Base-by-base conservation (phyloP, 1,140 invertebrate genomes). In the Onthophagus taurus region DNA sequence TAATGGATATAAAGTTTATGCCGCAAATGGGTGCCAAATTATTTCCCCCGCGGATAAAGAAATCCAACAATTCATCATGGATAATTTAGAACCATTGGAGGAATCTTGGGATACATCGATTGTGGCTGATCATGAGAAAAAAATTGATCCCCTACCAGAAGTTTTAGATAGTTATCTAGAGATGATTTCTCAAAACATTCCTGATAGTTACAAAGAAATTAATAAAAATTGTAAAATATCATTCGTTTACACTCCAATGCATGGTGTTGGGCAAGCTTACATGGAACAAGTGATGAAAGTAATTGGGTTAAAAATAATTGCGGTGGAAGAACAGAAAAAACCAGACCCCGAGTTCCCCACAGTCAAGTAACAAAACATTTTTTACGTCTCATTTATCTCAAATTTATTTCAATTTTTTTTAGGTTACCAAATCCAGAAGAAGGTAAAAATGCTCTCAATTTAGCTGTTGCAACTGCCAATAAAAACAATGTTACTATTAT, bases 1-100 rank as follows among this genome's bases (percentile, higher is more conserved):
- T 61, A 99, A 99, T 68, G 97, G 97, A 3, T 99, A 98, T 62
- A 99, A 99, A 74, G 63, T 97, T 3, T 98, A 97, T 63, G 95
- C 92, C 84, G 69, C 70, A 14, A 97, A 97, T 67, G 91, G 92
- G 1, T 81, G 87, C n/a, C 95, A 97, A 77, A 97, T 99, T 33
- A 85, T 95, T 39, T 67, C 83, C 1, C 96, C 96, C 0, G 82
- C 89, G 53, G 96, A 99, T 65, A 83, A 83, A 59, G 76, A 77
- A 33, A 97, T 99, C 47, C 80, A 95, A 52, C 68, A 78, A 14
- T 66, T 69, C 30, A 98, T 98, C 53, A 55, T 81, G 34, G 66
- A 82, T 18, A 86, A 89, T 67, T 72, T 95, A 16, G 67, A 80
- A 56, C 89, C 89, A 2, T 67, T 69, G 53, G 55, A 65, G 14